Evolutionary conservation across 1,140 invertebrate genomes (phyloP), one percentile per base, ranked within the genome.

Genomic region (Drosophila chauvacae): DNA sequence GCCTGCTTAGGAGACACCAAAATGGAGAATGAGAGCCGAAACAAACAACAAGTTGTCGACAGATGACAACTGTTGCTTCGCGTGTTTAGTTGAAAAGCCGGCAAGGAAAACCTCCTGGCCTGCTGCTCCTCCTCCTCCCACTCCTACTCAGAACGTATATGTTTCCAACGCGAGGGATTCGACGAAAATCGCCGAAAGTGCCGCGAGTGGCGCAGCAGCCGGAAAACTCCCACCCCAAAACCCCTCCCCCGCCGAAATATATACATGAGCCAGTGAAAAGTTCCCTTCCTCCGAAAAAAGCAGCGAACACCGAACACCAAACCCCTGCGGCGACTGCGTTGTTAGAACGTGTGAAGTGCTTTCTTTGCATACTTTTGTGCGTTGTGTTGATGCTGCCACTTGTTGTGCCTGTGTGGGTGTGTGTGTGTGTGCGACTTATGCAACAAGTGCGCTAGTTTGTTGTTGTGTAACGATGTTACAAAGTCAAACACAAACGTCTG

Each of bases 321-420:
- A 44, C 60, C 59, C 61, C 41, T 37, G 53, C 42, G 71, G 64
- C 80, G 76, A 81, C 61, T 50, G 64, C 63, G 81, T 63, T 82
- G 83, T 87, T 87, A 87, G 83, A 88, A 80, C 86, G 84, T 90
- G 84, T 87, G 85, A 87, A 87, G 75, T 78, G 65, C 56, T 84
- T 86, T 88, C 83, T 81, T 87, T 87, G 84, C 84, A 87, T 87
- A 87, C 84, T 87, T 87, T 87, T 84, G 77, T 90, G 84, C 85
- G 84, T 87, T 60, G 55, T 83, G 55, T 83, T 71, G 53, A 44
- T 56, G 68, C 66, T 72, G 84, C 84, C 84, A 87, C 84, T 87
- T 87, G 84, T 87, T 87, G 61, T 61, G 45, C 55, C 14, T 37
- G 30, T 73, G 47, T 42, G 33, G 53, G 66, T 35, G 30, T 66